Evolutionary conservation across 2,888 invertebrate genomes (phyloP).

Genomic region (Bombylius major): DNA sequence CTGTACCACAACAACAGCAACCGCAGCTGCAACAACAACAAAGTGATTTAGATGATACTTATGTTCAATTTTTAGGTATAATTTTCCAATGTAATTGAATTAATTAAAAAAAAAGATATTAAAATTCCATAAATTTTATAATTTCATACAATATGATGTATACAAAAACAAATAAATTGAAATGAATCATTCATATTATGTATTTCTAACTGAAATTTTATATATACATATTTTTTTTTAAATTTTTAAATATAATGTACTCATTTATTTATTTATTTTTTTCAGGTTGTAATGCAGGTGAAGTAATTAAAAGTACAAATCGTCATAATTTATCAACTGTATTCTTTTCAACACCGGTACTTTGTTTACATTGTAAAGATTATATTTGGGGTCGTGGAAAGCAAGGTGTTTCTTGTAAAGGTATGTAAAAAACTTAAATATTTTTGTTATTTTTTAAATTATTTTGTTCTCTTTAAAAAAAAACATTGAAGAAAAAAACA

Average conservation of each 20-base stretch:
- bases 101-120: too few relatives aligned
- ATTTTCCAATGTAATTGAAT: too few relatives aligned
- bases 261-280: not conserved
- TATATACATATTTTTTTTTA: not conserved
- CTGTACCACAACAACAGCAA: not conserved
- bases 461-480: not conserved
- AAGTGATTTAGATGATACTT: constrained; percentile 4
- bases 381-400: constrained; percentile 13
- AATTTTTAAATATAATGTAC: not conserved
- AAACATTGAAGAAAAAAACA: not conserved
- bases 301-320: not conserved
- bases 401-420: constrained; percentile 12
- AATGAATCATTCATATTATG: too few relatives aligned
- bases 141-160: too few relatives aligned
- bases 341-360: constrained; percentile 11
- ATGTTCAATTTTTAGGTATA: constrained; percentile 8
- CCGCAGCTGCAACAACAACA: not conserved
- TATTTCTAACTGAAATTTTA: not conserved
- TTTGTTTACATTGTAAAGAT: constrained; percentile 14
- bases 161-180: too few relatives aligned
- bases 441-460: not conserved
- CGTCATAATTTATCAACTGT: constrained; percentile 9
- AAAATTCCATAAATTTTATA: not conserved
- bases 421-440: not conserved
- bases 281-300: constrained; percentile 3